Evolutionary conservation across 2,888 invertebrate genomes (phyloP), one percentile per base, ranked within the genome.

Genomic region (Oeneis ivallda): DNA sequence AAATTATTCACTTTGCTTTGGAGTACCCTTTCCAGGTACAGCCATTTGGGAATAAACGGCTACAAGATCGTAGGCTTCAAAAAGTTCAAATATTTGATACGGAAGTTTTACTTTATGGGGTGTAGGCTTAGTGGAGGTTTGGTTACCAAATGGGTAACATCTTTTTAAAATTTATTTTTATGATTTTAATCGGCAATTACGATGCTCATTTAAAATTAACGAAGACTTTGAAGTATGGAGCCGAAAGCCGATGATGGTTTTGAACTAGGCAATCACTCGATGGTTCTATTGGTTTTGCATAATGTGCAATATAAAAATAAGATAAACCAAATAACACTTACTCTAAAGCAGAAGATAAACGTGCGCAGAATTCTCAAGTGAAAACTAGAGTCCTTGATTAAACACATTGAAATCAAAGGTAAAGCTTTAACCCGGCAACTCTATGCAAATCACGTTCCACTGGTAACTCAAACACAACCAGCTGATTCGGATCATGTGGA

Each of bases 1-100:
- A 80, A 86, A 86, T 88, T 83, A 88, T 89, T 87, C 84, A 86
- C 79, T 75, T 77, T 74, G 75, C 75, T 73, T 66, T 54, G 62
- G 64, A 70, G 71, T 56, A 62, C 66, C 64, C 64, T 62, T 62
- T 56, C 37, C 54, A 66, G 66, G 62, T 66, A 53, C 37, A 47
- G 32, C 63, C 62, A 52, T 50, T 58, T 39, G 69, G 69, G 64
- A 64, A 43, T 62, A 59, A 53, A 49, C n/a, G 47, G 13, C 19
- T 41, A 45, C 15, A 49, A 54, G 53, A 49, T 52, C 60, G 57
- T 61, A 65, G 39, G 43, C 26, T 66, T 68, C 61, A 13, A 11
- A 53, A 15, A 53, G 64, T 68, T 68, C 34, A 58, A 63, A 66
- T 62, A 65, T 65, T 68, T 52, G 50, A 45, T 54, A n/a, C 39